A percentile compares a stretch with the other conserved stretches of the same genome.
Evolutionary conservation across 2,797 vertebrate genomes (phyloP).

Genomic region (Lycodopsis pacificus): DNA sequence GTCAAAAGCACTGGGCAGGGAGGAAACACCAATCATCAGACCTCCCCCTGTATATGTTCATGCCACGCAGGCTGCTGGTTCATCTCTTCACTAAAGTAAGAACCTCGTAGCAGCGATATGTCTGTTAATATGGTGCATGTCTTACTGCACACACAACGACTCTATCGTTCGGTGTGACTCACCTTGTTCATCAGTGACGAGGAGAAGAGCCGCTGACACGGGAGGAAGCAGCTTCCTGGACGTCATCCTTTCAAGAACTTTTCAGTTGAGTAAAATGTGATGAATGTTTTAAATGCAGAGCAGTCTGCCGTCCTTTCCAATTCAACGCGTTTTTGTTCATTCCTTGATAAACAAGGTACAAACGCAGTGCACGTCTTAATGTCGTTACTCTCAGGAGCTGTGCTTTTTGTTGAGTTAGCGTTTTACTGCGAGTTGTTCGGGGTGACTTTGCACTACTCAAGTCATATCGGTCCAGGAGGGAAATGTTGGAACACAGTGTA

Average conservation of each 20-base stretch:
- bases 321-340: slow-evolving; percentile 4
- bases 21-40: neutral
- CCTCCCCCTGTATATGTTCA: neutral
- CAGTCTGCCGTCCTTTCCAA: neutral
- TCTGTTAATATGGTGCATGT: neutral
- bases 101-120: neutral
- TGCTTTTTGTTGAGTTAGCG: neutral
- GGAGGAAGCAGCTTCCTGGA: neutral
- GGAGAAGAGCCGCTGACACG: neutral
- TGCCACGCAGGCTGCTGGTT: neutral
- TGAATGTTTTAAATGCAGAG: neutral
- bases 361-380: neutral
- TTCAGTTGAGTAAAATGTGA: neutral
- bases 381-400: neutral
- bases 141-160: neutral
- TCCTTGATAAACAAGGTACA: neutral
- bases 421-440: neutral
- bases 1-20: neutral
- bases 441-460: neutral
- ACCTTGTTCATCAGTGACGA: neutral
- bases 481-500: neutral
- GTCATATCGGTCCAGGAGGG: neutral
- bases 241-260: neutral
- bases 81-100: neutral
- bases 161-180: neutral